These are phyloP conservation scores for Drosophila sulfurigaster DNA, from an alignment of 1,140 invertebrate species.

Conservation along the genomic window DNA sequence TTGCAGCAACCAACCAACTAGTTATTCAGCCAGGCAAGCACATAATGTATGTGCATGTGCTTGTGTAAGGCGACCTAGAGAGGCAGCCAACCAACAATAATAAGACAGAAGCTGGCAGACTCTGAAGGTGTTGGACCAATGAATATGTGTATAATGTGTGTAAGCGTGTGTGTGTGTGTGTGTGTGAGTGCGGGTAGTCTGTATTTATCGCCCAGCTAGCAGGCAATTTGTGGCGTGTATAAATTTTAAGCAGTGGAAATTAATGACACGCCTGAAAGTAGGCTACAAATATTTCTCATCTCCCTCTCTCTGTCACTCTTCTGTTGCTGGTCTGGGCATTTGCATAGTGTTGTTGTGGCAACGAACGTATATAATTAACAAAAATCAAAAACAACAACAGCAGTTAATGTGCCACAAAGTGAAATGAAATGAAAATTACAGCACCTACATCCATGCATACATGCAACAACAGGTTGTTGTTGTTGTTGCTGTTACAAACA, in stretches of 20 bases:
- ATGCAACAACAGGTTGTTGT: not conserved
- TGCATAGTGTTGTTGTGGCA: constrained; percentile 12
- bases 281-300: constrained; percentile 43
- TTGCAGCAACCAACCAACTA: constrained; percentile 8
- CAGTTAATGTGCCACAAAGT: constrained; percentile 60
- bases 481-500: constrained; percentile 63
- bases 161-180: constrained; percentile 3
- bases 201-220: constrained; percentile 43
- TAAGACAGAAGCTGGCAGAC: constrained; percentile 43
- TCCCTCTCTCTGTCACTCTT: not conserved
- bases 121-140: constrained; percentile 67
- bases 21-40: not conserved
- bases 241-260: constrained; percentile 74
- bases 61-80: not conserved
- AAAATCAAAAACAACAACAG: constrained; percentile 48
- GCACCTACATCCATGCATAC: constrained; percentile 2
- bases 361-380: constrained; percentile 70
- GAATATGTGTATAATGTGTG: constrained; percentile 32
- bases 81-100: constrained; percentile 35
- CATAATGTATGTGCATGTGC: not conserved
- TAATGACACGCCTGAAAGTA: constrained; percentile 67
- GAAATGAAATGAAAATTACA: constrained; percentile 70
- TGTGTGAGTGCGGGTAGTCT: constrained; percentile 14
- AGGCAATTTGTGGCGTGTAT: constrained; percentile 55
- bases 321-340: not conserved